Conservation (phyloP, 1,140 invertebrate genomes). For the Mactra quadrangularis region DNA sequence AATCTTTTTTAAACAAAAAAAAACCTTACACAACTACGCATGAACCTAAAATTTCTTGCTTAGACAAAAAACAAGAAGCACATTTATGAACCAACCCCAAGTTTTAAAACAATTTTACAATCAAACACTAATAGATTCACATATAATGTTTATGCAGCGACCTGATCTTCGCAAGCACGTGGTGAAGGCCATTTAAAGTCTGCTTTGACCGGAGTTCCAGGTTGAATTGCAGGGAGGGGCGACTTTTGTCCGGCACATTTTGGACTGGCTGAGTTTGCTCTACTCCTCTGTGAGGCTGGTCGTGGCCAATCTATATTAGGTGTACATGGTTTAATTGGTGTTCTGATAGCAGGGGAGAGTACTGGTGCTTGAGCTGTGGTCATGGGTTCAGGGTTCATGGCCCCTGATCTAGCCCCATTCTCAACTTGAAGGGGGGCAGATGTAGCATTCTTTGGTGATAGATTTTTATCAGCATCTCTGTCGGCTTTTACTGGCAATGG, state of each 20-base stretch:
- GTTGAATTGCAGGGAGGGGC: slow-evolving; percentile 52
- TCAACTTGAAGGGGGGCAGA: background rate
- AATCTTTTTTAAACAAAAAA: too few species aligned
- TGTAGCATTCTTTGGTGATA: slow-evolving; percentile 15
- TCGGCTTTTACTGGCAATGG: slow-evolving; percentile 57
- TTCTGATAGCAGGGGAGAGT: slow-evolving; percentile 50
- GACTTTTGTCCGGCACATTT: slow-evolving; percentile 16
- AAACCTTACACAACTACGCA: too few species aligned
- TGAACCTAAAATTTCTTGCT: too few species aligned
- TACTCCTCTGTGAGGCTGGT: slow-evolving; percentile 40
- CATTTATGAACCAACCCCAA: slow-evolving; percentile 5
- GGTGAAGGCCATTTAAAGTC: slow-evolving; percentile 55
- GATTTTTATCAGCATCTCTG: slow-evolving; percentile 46
- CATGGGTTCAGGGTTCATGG: slow-evolving; percentile 42
- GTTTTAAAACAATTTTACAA: background rate
- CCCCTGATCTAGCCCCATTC: slow-evolving; percentile 35
- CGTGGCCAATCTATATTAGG: slow-evolving; percentile 58
- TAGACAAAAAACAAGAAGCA: too few species aligned
- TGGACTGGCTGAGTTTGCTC: slow-evolving; percentile 50
- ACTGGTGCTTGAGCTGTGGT: slow-evolving; percentile 25
- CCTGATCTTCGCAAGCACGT: background rate
- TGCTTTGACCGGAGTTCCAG: slow-evolving; percentile 1
- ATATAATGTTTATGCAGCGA: slow-evolving; percentile 38
- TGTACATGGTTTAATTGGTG: slow-evolving; percentile 42
- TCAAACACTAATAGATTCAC: slow-evolving; percentile 20